Evolutionary conservation across 2,113 vertebrate genomes (phyloP), one percentile per base, ranked within the genome.

Genomic region (Carassius auratus): DNA sequence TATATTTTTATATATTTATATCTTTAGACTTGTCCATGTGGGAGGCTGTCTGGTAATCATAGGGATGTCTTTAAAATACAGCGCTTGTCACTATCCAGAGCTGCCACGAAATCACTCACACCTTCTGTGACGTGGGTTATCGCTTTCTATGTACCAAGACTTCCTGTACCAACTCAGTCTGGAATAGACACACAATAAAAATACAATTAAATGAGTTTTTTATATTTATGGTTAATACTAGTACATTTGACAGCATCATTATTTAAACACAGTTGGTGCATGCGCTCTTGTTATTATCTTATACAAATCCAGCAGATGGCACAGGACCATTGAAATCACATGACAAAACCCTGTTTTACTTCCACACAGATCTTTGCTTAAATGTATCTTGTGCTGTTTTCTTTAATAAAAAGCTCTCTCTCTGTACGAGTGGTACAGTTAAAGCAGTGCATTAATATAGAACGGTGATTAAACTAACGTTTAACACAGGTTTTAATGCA

Each of bases 61-160:
- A 69, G 26, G n/a, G 9, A 81, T 81, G 42, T 48, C 38, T 81
- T 81, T 81, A 68, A 81, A 68, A 30, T 30, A 23, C 26, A 66
- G 8, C 21, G 7, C 78, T 48, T 61, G 30, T 42, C 59, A 64
- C 78, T 81, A 30, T 69, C 59, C 14, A 14, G 38, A 30, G 59
- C 14, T 81, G 59, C 62, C 80, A 55, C 15, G 2, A 36, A 50
- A 66, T 30, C 15, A 52, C 52, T 68, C 42, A 69, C 62, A 64
- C 61, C 55, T 79, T 81, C 14, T 64, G 4, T 69, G 42, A 81
- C 17, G 64, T 69, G 26, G 23, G 45, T 81, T 69, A 52, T 69
- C n/a, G 0, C 17, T 14, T 36, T 69, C 52, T 7, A 36, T 69
- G 23, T 69, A 45, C 62, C 45, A 81, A 50, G 80, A 55, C 62